Evolutionary conservation across 2,113 vertebrate genomes (phyloP).

Genomic region (Piaya cayana): DNA sequence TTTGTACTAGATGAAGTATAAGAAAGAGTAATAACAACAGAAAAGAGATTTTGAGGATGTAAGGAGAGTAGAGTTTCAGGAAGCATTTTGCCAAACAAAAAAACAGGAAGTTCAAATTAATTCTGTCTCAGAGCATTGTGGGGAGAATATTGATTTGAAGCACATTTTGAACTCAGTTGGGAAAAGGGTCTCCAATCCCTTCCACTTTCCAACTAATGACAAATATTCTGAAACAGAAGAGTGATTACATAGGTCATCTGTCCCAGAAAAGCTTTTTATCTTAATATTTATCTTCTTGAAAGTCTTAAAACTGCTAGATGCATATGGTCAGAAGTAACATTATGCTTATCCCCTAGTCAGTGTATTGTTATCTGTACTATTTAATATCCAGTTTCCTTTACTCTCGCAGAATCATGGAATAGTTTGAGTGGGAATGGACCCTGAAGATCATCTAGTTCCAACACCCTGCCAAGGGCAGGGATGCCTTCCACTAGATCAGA

Average conservation of each 20-base stretch:
- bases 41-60: neutral
- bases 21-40: neutral
- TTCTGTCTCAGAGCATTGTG: neutral
- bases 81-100: neutral
- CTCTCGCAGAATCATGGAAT: neutral
- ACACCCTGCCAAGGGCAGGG: no score
- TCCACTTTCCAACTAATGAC: neutral
- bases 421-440: no score
- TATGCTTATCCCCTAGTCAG: neutral
- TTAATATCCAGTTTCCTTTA: neutral
- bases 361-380: neutral
- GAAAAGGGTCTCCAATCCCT: neutral
- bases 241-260: neutral
- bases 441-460: no score
- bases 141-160: neutral
- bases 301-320: neutral
- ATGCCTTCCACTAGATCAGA: no score
- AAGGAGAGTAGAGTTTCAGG: neutral
- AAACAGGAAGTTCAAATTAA: neutral
- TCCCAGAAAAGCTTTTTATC: neutral
- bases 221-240: neutral
- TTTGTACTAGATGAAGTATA: neutral
- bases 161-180: neutral
- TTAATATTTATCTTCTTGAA: neutral
- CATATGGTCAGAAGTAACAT: neutral